Base-by-base conservation (phyloP, 2,113 vertebrate species). In the Aldabrachelys gigantea region DNA sequence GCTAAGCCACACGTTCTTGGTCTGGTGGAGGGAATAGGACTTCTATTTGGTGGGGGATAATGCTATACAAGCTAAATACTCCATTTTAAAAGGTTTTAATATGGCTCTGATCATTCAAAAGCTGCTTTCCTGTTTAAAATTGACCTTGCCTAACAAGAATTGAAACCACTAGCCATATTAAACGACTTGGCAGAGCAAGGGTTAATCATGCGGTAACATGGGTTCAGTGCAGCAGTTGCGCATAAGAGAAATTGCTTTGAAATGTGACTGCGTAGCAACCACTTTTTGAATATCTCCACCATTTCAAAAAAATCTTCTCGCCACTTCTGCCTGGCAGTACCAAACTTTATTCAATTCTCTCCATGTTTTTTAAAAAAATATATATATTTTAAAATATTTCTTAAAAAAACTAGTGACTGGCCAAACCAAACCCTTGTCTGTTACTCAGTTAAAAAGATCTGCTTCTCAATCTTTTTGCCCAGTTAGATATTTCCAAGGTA, bases 191-290 rank as follows among this genome's bases (percentile, higher is more conserved):
- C 62, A 62, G 78, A 95, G 85, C 44, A 85, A 52, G 47, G 56
- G 13, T 83, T 72, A 91, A 87, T 35, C 89, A 25, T 54, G 3
- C 10, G 21, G 1, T 0, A 7, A 31, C 0, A 2, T 13, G 31
- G 27, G 52, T 62, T 7, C 57, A 19, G 49, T 17, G 25, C 11
- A 75, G 65, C 44, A 44, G 19, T 72, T 38, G 2, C 0, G 12
- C 44, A 7, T 25, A 52, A 27, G 80, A 69, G 12, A 38, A 78
- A 10, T 83, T 65, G 50, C 52, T 52, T 49, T 22, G 8, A 50
- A 47, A 8, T 17, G 29, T n/a, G 53, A 44, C 44, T 59, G 53
- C 13, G 38, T 27, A 54, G 38, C 27, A 88, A 19, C 49, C 38
- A 5, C 2, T 84, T 10, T 62, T 41, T 56, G 53, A 85, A 59